Base-by-base conservation (phyloP, 2,888 invertebrate species). In the Drosophila tanythrix region DNA sequence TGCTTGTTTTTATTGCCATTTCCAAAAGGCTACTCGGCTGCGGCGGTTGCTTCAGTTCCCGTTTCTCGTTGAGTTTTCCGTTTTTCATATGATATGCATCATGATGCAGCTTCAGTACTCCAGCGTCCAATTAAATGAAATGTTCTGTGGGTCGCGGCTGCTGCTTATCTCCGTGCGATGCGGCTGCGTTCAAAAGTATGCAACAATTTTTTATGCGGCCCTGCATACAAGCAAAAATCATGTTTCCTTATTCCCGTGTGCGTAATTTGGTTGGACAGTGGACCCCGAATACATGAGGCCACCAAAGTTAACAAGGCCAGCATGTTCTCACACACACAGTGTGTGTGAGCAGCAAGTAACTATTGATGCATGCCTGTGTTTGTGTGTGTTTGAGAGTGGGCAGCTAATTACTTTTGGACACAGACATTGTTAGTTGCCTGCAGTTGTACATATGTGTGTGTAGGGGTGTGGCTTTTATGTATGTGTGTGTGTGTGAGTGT, bases 201-300 rank as follows among this genome's bases (percentile, higher is more conserved):
- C 89, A 83, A 87, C 90, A 87, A 80, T 88, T 87, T 90, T 88
- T 90, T 89, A 90, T 90, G 82, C 76, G 76, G 79, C 80, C 36
- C 40, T n/a, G 79, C 84, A 87, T 87, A 87, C 87, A 90, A 88
- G 88, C 88, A 89, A 89, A 90, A 88, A 90, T 89, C 90, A 89
- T 90, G 89, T 90, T 88, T 90, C 77, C 86, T 88, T 86, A 90
- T 87, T 90, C 85, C 85, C 90, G 90, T 81, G 83, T 88, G 89
- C 87, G 90, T 87, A 82, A 88, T 89, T 89, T 86, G 79, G 74
- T 74, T 81, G 82, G 81, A 69, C 76, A 77, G 70, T 64, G 69
- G 74, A 72, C 70, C 64, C 74, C 43, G 33, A 67, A 52, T 60
- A 72, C 72, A 67, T 57, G 56, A 74, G 83, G 79, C 80, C 85